phyloP scores from a whole-genome alignment of 2,888 invertebrate genomes.

The Lysandra coridon region DNA sequence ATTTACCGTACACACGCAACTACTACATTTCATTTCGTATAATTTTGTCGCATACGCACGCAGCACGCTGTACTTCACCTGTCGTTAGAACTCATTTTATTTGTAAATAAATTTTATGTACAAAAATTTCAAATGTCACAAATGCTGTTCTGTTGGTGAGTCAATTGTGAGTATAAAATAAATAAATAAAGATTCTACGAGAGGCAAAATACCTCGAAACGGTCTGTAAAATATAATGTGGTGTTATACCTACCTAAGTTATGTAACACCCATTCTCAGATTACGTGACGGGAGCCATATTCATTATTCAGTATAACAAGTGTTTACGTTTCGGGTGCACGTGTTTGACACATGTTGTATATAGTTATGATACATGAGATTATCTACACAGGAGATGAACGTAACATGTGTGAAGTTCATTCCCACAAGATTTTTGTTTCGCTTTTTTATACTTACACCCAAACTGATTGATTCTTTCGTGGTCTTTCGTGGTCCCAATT shows the following conservation, averaged over 20 bases:
- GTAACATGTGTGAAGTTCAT: slow-evolving; percentile 3
- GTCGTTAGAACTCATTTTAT: too few species aligned
- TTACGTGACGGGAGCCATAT: slow-evolving; percentile 8
- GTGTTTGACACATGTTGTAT: slow-evolving; percentile 21
- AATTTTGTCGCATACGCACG: too few species aligned
- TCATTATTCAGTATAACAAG: not conserved
- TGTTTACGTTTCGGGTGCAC: slow-evolving; percentile 5
- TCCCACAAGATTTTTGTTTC: slow-evolving; percentile 7
- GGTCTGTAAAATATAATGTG: not conserved
- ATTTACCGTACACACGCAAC: too few species aligned
- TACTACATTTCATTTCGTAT: too few species aligned
- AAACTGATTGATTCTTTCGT: too few species aligned
- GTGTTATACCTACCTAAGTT: not conserved
- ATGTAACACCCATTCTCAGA: not conserved
- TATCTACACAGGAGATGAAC: not conserved
- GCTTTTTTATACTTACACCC: not conserved
- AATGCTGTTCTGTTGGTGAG: too few species aligned
- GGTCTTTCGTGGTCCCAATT: too few species aligned
- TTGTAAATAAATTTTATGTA: too few species aligned
- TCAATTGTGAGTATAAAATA: too few species aligned
- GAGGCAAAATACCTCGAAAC: not conserved
- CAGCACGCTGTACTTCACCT: too few species aligned
- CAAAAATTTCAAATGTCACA: too few species aligned
- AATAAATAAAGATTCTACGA: not conserved
- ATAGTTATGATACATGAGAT: not conserved